Percentiles rank a stretch among this genome's conserved stretches.
Conservation (phyloP, 2,797 vertebrate species). For the Gephyroberyx darwinii region DNA sequence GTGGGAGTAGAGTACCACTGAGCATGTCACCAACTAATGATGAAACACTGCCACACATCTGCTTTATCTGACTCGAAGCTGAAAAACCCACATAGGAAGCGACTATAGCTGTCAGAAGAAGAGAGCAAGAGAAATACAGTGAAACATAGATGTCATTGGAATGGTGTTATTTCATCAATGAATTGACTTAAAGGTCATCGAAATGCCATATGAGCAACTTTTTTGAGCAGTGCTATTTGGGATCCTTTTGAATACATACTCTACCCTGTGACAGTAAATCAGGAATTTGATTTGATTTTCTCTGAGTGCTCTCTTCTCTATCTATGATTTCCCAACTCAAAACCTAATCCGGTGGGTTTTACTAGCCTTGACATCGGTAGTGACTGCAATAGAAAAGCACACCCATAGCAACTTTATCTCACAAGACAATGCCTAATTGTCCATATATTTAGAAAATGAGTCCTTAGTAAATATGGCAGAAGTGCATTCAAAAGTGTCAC, state of each 20-base stretch:
- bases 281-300: slow-evolving; percentile 23
- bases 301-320: background rate
- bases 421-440: slow-evolving; percentile 36
- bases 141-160: slow-evolving; percentile 56
- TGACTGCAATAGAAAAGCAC: slow-evolving; percentile 65
- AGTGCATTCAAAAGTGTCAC: slow-evolving; percentile 28
- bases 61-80: slow-evolving; percentile 52
- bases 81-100: slow-evolving; percentile 52
- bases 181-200: slow-evolving; percentile 45
- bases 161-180: slow-evolving; percentile 58
- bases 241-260: slow-evolving; percentile 27
- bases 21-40: slow-evolving; percentile 62
- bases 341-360: slow-evolving; percentile 39
- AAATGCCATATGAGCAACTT: slow-evolving; percentile 57
- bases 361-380: slow-evolving; percentile 30
- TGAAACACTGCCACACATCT: slow-evolving; percentile 75
- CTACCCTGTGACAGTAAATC: slow-evolving; percentile 22
- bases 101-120: slow-evolving; percentile 41
- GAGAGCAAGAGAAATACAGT: slow-evolving; percentile 25
- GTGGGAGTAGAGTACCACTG: slow-evolving; percentile 53
- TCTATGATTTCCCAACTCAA: slow-evolving; percentile 20
- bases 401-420: slow-evolving; percentile 59
- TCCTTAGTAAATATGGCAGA: slow-evolving; percentile 18
- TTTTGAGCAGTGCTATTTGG: slow-evolving; percentile 49
- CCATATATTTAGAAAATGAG: slow-evolving; percentile 8